phyloP scores from a whole-genome alignment of 2,888 invertebrate genomes.

The Sicus ferrugineus region DNA sequence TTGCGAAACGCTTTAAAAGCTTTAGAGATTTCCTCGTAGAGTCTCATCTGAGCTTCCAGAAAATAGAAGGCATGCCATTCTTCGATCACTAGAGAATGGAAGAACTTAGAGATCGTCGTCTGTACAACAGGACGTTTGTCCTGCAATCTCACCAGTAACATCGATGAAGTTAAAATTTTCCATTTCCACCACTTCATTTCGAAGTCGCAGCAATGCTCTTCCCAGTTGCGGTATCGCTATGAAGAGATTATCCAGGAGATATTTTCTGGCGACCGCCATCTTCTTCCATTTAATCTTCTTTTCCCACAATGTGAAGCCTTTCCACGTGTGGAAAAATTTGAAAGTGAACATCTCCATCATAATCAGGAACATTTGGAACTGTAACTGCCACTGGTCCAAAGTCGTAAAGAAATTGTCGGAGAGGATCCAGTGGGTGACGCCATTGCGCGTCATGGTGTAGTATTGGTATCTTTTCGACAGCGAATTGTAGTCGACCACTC shows the following conservation, averaged over 20 bases:
- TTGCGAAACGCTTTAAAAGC: constrained; percentile 66
- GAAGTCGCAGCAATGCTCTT: constrained; percentile 75
- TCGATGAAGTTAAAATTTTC: constrained; percentile 72
- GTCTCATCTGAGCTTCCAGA: constrained; percentile 71
- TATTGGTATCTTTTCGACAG: constrained; percentile 74
- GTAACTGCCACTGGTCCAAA: constrained; percentile 81
- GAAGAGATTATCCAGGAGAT: constrained; percentile 75
- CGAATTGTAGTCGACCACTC: constrained; percentile 77
- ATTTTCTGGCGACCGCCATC: constrained; percentile 68
- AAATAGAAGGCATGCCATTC: constrained; percentile 73
- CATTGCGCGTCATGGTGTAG: constrained; percentile 82
- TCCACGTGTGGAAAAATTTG: constrained; percentile 75
- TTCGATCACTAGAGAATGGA: constrained; percentile 59
- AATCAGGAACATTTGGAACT: constrained; percentile 80
- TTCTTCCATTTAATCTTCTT: constrained; percentile 77
- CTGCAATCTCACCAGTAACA: constrained; percentile 55
- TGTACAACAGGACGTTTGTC: background rate
- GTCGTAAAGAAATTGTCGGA: constrained; percentile 82
- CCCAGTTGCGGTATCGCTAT: constrained; percentile 77
- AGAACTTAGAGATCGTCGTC: background rate
- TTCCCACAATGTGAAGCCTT: constrained; percentile 83
- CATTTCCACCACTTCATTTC: constrained; percentile 74
- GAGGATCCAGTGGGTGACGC: constrained; percentile 78
- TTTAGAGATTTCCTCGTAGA: constrained; percentile 55
- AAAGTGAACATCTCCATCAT: constrained; percentile 79